Percentiles rank a stretch among this genome's conserved stretches.
Evolutionary conservation across 1,140 invertebrate species (phyloP).

Genomic region (Paraescarpia echinospica): DNA sequence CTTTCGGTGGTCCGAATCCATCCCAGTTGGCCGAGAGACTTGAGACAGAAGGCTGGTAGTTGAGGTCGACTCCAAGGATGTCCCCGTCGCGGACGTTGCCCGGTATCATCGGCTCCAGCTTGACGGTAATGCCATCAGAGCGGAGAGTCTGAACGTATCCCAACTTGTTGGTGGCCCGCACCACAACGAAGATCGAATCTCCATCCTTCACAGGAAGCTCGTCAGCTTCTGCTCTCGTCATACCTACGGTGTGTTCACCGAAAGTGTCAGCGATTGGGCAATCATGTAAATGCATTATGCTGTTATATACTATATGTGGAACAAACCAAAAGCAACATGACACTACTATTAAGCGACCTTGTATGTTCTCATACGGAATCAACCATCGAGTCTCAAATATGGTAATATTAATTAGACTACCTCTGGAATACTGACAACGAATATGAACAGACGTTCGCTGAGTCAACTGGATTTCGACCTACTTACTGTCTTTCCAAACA

Average conservation of each 20-base stretch:
- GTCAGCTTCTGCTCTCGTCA: conserved; percentile 36
- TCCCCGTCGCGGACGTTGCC: conserved; percentile 43
- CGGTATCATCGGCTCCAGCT: conserved; percentile 38
- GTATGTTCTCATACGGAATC: too few species aligned
- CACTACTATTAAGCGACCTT: too few species aligned
- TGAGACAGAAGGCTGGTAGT: conserved; percentile 29
- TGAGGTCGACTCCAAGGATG: conserved; percentile 39
- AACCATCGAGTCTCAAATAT: too few species aligned
- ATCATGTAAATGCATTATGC: too few species aligned
- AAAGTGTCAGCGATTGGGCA: too few species aligned
- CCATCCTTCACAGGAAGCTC: conserved; percentile 33
- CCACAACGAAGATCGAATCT: conserved; percentile 37
- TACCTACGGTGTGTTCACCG: conserved; percentile 26
- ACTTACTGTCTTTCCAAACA: too few species aligned
- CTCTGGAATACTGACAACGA: too few species aligned
- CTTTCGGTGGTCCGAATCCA: conserved; percentile 35
- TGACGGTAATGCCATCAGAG: conserved; percentile 42
- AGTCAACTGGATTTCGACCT: too few species aligned
- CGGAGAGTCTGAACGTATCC: conserved; percentile 34
- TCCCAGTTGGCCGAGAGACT: conserved; percentile 41
- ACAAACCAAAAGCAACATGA: too few species aligned
- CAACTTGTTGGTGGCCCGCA: conserved; percentile 38
- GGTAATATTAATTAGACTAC: too few species aligned
- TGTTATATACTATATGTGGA: too few species aligned
- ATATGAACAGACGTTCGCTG: too few species aligned